phyloP scores from a whole-genome alignment of 2,797 vertebrate genomes.

The Oreortyx pictus region DNA sequence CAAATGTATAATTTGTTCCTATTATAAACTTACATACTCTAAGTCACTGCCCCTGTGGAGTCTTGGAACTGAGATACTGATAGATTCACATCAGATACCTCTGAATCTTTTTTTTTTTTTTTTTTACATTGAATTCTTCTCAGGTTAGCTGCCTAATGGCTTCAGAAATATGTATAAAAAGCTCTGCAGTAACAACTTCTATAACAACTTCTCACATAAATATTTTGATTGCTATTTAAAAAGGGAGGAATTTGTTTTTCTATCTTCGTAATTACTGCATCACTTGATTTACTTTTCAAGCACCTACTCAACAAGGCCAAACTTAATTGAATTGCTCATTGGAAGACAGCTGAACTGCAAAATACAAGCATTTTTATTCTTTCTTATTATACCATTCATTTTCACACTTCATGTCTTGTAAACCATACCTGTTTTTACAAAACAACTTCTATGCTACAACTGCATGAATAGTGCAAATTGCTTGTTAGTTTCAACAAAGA shows the following conservation, averaged over 20 bases:
- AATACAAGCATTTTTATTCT: slow-evolving; percentile 39
- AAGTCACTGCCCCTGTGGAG: slow-evolving; percentile 10
- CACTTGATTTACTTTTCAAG: slow-evolving; percentile 65
- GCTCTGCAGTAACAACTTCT: background rate
- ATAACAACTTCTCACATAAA: slow-evolving; percentile 21
- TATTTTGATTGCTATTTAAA: slow-evolving; percentile 56
- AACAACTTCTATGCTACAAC: background rate
- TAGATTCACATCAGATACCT: background rate
- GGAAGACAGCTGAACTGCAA: slow-evolving; percentile 40
- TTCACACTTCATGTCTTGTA: slow-evolving; percentile 34
- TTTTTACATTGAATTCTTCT: background rate
- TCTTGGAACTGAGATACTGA: slow-evolving; percentile 24
- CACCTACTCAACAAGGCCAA: slow-evolving; percentile 47
- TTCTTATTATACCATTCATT: slow-evolving; percentile 23
- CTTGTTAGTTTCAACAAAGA: slow-evolving; percentile 1
- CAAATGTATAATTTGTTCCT: slow-evolving; percentile 41
- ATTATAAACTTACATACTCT: slow-evolving; percentile 5
- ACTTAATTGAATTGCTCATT: slow-evolving; percentile 73
- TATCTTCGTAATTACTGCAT: slow-evolving; percentile 37
- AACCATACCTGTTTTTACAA: slow-evolving; percentile 29
- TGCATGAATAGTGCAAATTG: background rate
- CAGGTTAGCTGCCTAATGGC: background rate
- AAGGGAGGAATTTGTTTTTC: slow-evolving; percentile 29
- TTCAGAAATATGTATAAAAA: background rate
- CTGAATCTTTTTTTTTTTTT: background rate